A percentile compares a stretch with the other conserved stretches of the same genome.
Evolutionary conservation across 2,888 invertebrate genomes (phyloP).

Genomic region (Chloroclystis v-ata): DNA sequence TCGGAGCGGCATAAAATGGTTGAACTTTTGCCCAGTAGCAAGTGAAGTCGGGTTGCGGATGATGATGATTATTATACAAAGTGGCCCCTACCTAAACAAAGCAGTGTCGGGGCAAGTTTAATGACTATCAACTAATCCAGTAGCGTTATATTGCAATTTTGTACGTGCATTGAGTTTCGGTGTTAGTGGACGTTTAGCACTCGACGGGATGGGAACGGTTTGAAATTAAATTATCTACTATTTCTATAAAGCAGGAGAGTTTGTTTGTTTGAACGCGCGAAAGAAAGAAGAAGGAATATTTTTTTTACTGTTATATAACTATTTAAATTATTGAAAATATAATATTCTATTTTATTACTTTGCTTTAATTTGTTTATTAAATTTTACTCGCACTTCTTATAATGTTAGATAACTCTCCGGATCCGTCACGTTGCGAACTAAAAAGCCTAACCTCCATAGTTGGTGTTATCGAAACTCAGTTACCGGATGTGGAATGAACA

Average conservation of each 20-base stretch:
- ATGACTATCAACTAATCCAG: conserved; percentile 33
- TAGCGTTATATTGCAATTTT: conserved; percentile 30
- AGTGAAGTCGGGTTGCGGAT: no score
- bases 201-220: conserved; percentile 4
- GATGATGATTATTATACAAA: neutral
- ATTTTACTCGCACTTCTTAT: no score
- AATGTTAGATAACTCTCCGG: neutral
- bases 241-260: no score
- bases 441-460: conserved; percentile 8
- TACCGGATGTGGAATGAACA: conserved; percentile 18
- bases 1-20: no score
- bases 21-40: no score
- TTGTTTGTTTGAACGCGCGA: no score
- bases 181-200: conserved; percentile 4
- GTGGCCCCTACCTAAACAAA: conserved; percentile 8
- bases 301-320: no score
- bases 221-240: neutral
- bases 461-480: conserved; percentile 19
- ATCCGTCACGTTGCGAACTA: neutral
- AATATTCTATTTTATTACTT: no score
- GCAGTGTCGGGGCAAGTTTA: conserved; percentile 27
- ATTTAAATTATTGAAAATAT: no score
- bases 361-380: no score
- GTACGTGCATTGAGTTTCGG: conserved; percentile 26
- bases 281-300: no score